Evolutionary conservation across 2,113 vertebrate species (phyloP).

Genomic region (Neoarius graeffei): DNA sequence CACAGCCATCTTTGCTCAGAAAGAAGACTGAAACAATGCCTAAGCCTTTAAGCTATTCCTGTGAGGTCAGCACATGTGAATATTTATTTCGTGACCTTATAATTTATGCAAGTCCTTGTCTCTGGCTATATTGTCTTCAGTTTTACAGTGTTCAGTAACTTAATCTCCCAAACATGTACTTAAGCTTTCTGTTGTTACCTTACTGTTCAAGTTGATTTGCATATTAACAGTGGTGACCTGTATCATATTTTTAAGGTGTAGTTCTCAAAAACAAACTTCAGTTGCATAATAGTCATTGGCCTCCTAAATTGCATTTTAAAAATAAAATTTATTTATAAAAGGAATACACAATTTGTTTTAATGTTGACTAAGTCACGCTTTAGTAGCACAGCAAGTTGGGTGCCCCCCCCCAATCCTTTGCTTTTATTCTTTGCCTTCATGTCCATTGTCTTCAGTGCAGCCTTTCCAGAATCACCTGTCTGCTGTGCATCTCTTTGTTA

Average conservation of each 20-base stretch:
- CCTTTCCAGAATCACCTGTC: slow-evolving; percentile 50
- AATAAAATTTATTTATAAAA: slow-evolving; percentile 70
- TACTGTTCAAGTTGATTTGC: slow-evolving; percentile 21
- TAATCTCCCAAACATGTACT: slow-evolving; percentile 37
- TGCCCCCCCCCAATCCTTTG: background rate
- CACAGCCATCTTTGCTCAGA: slow-evolving; percentile 57
- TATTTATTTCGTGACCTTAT: slow-evolving; percentile 67
- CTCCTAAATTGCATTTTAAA: slow-evolving; percentile 67
- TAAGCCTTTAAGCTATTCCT: slow-evolving; percentile 46
- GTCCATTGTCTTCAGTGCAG: background rate
- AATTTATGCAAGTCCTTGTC: slow-evolving; percentile 34
- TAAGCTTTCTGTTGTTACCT: slow-evolving; percentile 43
- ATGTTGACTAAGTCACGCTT: slow-evolving; percentile 32
- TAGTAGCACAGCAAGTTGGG: background rate
- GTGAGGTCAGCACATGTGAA: slow-evolving; percentile 61
- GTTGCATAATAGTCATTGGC: slow-evolving; percentile 55
- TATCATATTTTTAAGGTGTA: slow-evolving; percentile 24
- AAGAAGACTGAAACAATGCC: slow-evolving; percentile 47
- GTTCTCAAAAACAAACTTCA: slow-evolving; percentile 39
- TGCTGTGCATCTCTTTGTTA: slow-evolving; percentile 68
- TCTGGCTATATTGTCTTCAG: slow-evolving; percentile 28
- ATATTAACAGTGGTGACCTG: slow-evolving; percentile 40
- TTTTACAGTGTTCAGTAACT: slow-evolving; percentile 47
- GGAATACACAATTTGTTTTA: slow-evolving; percentile 41
- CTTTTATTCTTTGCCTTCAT: background rate